Conservation (phyloP, 1,140 invertebrate genomes). For the Micrasema minimum region DNA sequence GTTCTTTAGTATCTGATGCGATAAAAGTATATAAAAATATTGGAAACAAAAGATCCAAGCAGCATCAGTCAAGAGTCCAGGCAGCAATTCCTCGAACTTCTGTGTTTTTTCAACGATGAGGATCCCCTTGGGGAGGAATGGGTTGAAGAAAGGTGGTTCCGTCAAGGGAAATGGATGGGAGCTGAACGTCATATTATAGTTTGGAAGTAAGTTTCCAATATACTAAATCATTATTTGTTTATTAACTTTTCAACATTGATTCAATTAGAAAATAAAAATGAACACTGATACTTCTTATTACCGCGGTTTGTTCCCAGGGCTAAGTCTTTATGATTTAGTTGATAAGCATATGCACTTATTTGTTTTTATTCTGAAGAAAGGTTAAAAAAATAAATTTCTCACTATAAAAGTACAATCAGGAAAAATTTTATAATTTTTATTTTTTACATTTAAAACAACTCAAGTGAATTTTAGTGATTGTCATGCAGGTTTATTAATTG, state of each 20-base stretch:
- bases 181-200: conserved; percentile 71
- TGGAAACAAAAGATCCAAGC: conserved; percentile 71
- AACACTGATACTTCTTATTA: neutral
- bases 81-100: conserved; percentile 80
- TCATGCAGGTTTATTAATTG: too few species aligned
- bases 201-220: conserved; percentile 75
- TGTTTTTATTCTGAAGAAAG: too few species aligned
- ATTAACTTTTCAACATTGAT: too few species aligned
- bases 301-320: too few species aligned
- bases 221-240: neutral
- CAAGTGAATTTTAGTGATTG: too few species aligned
- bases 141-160: conserved; percentile 83
- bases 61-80: conserved; percentile 71
- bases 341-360: too few species aligned
- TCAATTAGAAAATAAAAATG: too few species aligned
- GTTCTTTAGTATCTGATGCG: conserved; percentile 75
- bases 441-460: too few species aligned
- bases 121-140: conserved; percentile 74
- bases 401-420: too few species aligned
- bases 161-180: conserved; percentile 59
- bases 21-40: conserved; percentile 77
- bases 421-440: too few species aligned
- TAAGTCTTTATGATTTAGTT: too few species aligned
- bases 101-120: conserved; percentile 84
- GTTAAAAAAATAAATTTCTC: too few species aligned